phyloP scores from a whole-genome alignment of 2,888 invertebrate species.

The Aleiodes alternator region DNA sequence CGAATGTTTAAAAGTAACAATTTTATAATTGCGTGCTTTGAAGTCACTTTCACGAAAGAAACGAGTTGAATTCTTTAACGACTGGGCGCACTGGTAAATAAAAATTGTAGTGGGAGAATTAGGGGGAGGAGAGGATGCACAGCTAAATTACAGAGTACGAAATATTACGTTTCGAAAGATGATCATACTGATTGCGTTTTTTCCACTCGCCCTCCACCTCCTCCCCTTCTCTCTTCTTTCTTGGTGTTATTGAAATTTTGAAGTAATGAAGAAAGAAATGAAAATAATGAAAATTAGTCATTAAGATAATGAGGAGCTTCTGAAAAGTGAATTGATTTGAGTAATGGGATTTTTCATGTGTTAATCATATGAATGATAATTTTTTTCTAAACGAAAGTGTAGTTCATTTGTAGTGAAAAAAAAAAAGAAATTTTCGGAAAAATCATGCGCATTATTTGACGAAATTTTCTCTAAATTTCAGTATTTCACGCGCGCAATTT shows the following conservation, averaged over 20 bases:
- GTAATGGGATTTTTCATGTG: neutral
- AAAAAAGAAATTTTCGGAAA: too few relatives aligned
- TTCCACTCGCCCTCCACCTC: neutral
- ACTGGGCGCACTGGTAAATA: conserved; percentile 18
- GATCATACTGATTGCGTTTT: conserved; percentile 27
- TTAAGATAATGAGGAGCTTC: too few relatives aligned
- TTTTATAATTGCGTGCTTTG: conserved; percentile 29
- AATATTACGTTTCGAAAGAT: conserved; percentile 33
- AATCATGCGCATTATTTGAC: too few relatives aligned
- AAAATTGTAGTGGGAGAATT: neutral
- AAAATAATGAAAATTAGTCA: neutral
- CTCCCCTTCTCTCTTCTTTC: too few relatives aligned
- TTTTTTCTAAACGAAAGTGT: too few relatives aligned
- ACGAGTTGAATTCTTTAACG: conserved; percentile 27
- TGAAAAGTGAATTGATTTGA: neutral
- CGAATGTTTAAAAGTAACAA: conserved; percentile 2
- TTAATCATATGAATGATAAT: too few relatives aligned
- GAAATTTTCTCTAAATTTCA: too few relatives aligned
- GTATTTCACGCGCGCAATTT: too few relatives aligned
- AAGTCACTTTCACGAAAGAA: conserved; percentile 34
- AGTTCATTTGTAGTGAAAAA: too few relatives aligned
- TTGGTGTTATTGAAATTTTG: conserved; percentile 19
- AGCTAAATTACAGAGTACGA: conserved; percentile 25
- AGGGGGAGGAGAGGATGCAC: conserved; percentile 2
- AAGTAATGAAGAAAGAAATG: conserved; percentile 1